Evolutionary conservation across 2,888 invertebrate species (phyloP), one percentile per base, ranked within the genome.

Genomic region (Epiblema foenella): DNA sequence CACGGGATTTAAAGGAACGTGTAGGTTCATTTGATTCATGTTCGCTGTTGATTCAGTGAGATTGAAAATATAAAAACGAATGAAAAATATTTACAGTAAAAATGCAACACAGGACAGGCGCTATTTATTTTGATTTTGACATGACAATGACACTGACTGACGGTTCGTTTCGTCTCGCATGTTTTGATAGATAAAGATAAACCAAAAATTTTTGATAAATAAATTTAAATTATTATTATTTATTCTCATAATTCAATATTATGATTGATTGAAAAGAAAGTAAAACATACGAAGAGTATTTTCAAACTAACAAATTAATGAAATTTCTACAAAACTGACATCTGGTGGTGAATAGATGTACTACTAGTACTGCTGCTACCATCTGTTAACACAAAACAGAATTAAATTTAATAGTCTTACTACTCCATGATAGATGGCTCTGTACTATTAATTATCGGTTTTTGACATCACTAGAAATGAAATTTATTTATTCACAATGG

Each of bases 11-110:
- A 93, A 89, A 7, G 90, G 89, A 9, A 90, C 89, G 70, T 93
- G 92, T 91, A 93, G 91, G 75, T 90, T 93, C 91, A 93, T 93
- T 85, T 93, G 92, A 83, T 93, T 93, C 93, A 93, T 93, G 72
- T 76, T 86, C 56, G 59, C 37, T 60, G 46, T 63, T 12, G 37
- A 33, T n/a, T 63, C 11, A 54, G 1, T 42, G 24, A 24, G 24
- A 24, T 4, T 58, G 15, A 18, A 3, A 12, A 11, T 1, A 39
- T 18, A 10, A 10, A 17, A 24, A 11, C 11, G 20, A 20, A 20
- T 12, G 46, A 46, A n/a, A 15, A 46, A n/a, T 8, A 10, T 59
- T 39, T 59, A 18, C 42, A 42, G 42, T n/a, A 20, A 15, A 24
- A 58, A 46, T 20, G 46, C 46, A n/a, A 46, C 15, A 12, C 12